Conservation (phyloP, 2,888 invertebrate species). For the Hirtodrosophila trivittata region DNA sequence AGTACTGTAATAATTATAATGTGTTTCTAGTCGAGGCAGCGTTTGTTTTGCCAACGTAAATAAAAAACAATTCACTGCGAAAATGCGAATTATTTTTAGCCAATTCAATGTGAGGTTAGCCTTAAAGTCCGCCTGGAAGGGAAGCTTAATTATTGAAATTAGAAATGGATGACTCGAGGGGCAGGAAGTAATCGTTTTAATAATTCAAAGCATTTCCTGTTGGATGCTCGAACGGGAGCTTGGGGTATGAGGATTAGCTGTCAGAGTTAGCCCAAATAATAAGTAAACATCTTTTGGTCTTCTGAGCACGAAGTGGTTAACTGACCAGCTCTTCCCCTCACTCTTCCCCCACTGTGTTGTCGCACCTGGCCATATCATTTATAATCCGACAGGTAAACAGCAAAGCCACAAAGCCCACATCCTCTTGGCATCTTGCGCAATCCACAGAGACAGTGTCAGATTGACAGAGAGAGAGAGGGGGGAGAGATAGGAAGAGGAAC, state of each 20-base stretch:
- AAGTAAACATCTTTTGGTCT: not conserved
- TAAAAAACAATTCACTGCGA: no score
- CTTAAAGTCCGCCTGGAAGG: no score
- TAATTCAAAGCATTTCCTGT: not conserved
- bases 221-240: no score
- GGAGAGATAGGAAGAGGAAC: not conserved
- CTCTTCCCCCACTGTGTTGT: not conserved
- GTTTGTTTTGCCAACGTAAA: no score
- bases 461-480: conserved; percentile 13
- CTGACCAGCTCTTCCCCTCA: not conserved
- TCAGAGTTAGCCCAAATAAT: not conserved
- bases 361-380: conserved; percentile 61
- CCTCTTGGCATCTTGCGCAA: conserved; percentile 34
- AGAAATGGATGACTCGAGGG: not conserved
- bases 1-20: no score
- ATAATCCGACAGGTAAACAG: conserved; percentile 66
- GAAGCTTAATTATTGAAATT: no score
- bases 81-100: no score
- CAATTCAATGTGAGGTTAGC: no score
- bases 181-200: no score
- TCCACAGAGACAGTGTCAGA: not conserved
- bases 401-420: conserved; percentile 63
- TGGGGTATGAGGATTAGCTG: no score
- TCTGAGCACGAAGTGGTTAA: no score
- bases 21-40: no score